Evolutionary conservation across 1,140 invertebrate genomes (phyloP), one percentile per base, ranked within the genome.

Genomic region (Idris sp.): DNA sequence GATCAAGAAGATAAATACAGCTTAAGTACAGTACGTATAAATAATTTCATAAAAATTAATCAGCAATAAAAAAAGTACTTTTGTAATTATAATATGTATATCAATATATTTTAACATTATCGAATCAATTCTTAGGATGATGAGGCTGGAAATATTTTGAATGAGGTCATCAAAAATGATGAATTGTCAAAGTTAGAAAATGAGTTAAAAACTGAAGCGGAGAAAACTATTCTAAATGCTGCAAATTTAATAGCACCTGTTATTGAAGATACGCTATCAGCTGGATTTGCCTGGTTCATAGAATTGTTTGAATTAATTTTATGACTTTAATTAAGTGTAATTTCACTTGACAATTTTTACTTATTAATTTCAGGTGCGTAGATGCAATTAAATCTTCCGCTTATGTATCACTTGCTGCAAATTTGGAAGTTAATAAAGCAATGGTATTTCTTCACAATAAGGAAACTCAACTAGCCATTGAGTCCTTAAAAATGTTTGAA

Each of bases 401-500:
- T 61, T 94, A 95, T 79, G 88, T 92, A 6, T 89, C 91, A 71
- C 81, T 98, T 19, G 95, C 96, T 10, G 93, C 94, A 75, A 96
- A 97, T 85, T 88, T 98, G 48, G 96, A 98, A 87, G 95, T 98
- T 58, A 97, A 96, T 82, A 98, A 97, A 87, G 96, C 96, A 0
- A 91, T 97, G 40, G 95, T 96, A 81, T 96, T 93, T 84, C 86
- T 98, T 9, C 93, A 95, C 64, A 94, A 96, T 84, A 92, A 94
- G 59, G 93, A 98, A 79, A 91, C 97, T 8, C 87, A 90, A 35
- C 90, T 93, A 82, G 93, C 96, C 0, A 92, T 97, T 28, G 95
- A 96, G 62, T 96, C 95, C 0, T 84, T 98, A 13, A 95, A 96
- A 86, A 92, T 92, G 58, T 97, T 98, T 84, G 95, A 97, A 84